phyloP scores from a whole-genome alignment of 2,797 vertebrate species.

The Silurus aristotelis region DNA sequence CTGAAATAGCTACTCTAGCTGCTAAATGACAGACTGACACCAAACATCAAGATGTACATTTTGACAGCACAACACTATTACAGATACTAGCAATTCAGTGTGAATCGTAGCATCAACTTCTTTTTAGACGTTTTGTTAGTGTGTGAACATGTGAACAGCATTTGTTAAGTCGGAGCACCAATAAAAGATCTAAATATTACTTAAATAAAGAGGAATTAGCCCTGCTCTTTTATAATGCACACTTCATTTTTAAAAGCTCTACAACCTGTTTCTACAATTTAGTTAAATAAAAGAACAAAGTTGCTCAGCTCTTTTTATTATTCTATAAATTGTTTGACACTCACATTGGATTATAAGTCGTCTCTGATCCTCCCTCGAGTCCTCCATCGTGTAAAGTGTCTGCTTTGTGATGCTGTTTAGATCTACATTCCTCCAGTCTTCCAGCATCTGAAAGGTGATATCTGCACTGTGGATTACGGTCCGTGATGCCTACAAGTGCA shows the following conservation, averaged over 20 bases:
- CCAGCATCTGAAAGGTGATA: slow-evolving; percentile 99
- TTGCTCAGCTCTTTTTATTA: not conserved
- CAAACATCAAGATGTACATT: slow-evolving; percentile 36
- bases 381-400: slow-evolving; percentile 98
- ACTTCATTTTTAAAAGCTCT: not conserved
- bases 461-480: slow-evolving; percentile 99
- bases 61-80: slow-evolving; percentile 21
- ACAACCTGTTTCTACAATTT: not conserved
- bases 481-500: slow-evolving; percentile 85
- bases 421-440: slow-evolving; percentile 99
- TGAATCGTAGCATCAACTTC: slow-evolving; percentile 1
- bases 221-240: not conserved
- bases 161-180: not conserved
- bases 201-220: not conserved
- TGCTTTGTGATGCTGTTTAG: slow-evolving; percentile 99
- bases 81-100: not conserved
- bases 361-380: slow-evolving; percentile 93
- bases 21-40: slow-evolving; percentile 45
- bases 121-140: not conserved
- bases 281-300: not conserved
- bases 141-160: not conserved
- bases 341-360: slow-evolving; percentile 93
- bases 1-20: slow-evolving; percentile 47
- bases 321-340: slow-evolving; percentile 39
- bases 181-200: not conserved